Conservation (phyloP, 2,888 invertebrate species). For the Steinernema carpocapsae region DNA sequence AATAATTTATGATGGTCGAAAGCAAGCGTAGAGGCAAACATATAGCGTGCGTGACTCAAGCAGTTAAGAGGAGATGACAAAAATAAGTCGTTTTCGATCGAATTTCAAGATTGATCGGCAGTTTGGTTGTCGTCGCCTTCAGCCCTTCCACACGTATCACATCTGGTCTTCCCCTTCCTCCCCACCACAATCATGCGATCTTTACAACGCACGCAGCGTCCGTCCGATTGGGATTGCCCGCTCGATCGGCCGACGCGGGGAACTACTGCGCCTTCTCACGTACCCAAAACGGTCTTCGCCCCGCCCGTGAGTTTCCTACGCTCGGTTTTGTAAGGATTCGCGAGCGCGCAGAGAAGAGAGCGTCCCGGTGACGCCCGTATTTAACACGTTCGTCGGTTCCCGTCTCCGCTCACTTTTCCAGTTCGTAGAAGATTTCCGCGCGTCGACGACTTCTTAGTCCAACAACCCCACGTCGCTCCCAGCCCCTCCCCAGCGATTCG, state of each 20-base stretch:
- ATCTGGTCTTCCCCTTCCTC: background rate
- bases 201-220: constrained; percentile 19
- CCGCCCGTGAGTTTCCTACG: constrained; percentile 2
- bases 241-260: background rate
- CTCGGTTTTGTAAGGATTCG: background rate
- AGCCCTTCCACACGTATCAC: background rate
- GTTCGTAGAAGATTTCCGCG: background rate
- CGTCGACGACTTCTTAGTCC: too few relatives aligned
- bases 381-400: constrained; percentile 1
- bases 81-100: background rate
- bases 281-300: constrained; percentile 9
- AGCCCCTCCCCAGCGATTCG: background rate
- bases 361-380: background rate
- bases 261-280: constrained; percentile 24
- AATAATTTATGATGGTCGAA: background rate
- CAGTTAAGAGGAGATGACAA: too few relatives aligned
- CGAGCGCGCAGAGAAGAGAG: too few relatives aligned
- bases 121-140: background rate
- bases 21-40: too few relatives aligned
- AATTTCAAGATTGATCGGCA: constrained; percentile 10
- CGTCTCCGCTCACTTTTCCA: background rate
- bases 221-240: constrained; percentile 28
- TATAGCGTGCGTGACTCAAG: too few relatives aligned
- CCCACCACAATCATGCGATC: constrained; percentile 23
- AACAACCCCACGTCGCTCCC: background rate